These are phyloP conservation scores for Torymus aiolomorphi DNA, from an alignment of 2,888 invertebrate species.

Conservation along the genomic window DNA sequence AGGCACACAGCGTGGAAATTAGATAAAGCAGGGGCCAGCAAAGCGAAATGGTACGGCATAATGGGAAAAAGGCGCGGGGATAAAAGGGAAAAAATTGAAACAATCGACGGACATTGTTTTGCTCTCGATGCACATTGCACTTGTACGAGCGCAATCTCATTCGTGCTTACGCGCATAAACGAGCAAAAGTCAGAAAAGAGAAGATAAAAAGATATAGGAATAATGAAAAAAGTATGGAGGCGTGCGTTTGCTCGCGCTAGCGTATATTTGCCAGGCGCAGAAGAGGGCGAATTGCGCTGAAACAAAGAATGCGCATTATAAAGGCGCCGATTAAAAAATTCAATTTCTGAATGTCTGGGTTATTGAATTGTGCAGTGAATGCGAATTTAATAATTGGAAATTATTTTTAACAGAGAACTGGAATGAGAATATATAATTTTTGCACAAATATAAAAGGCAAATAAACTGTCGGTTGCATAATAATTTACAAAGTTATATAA, in stretches of 20 bases:
- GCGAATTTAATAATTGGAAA: no score
- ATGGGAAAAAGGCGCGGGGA: constrained; percentile 50
- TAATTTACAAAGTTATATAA: no score
- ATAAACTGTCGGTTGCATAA: no score
- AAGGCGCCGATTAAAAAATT: neutral
- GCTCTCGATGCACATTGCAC: constrained; percentile 32
- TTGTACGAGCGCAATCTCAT: constrained; percentile 67
- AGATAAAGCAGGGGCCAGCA: neutral
- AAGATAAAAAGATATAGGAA: constrained; percentile 21
- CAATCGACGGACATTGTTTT: constrained; percentile 60
- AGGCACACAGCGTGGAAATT: neutral
- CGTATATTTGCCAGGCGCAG: neutral
- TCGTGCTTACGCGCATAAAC: constrained; percentile 69
- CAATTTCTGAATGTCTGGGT: neutral
- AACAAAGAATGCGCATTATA: neutral
- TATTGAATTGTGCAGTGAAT: neutral
- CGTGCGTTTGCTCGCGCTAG: neutral
- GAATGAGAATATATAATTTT: no score
- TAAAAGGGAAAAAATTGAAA: constrained; percentile 57
- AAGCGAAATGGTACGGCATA: constrained; percentile 9
- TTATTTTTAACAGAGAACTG: no score
- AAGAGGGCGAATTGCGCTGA: neutral
- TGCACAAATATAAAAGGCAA: no score
- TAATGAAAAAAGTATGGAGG: constrained; percentile 27
- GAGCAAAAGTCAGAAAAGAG: constrained; percentile 52